phyloP scores from a whole-genome alignment of 2,113 vertebrate genomes.

The Entomyzon cyanotis region DNA sequence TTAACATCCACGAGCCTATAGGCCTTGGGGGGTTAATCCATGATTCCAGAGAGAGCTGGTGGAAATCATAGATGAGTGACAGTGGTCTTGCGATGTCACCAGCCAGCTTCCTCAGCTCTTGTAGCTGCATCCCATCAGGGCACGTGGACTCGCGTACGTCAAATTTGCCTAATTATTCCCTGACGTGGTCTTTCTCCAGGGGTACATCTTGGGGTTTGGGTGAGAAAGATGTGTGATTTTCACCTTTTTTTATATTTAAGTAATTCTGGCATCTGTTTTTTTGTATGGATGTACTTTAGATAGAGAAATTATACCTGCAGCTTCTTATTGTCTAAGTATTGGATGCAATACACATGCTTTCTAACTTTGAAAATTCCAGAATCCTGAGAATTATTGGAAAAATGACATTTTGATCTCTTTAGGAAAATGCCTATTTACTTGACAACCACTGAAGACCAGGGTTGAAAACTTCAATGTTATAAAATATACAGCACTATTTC shows the following conservation, averaged over 20 bases:
- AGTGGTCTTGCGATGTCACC: neutral
- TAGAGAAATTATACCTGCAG: neutral
- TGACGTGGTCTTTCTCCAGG: neutral
- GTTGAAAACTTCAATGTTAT: neutral
- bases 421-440: neutral
- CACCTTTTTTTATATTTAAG: neutral
- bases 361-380: neutral
- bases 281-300: neutral
- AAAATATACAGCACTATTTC: neutral
- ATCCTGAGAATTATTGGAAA: neutral
- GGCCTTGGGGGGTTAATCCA: neutral
- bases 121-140: rapidly evolving
- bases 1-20: neutral
- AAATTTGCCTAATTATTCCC: neutral
- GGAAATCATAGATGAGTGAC: neutral
- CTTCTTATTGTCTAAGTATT: neutral
- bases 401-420: neutral
- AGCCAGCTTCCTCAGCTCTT: neutral
- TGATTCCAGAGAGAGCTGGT: neutral
- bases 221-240: neutral
- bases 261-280: neutral
- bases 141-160: rapidly evolving
- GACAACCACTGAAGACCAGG: neutral
- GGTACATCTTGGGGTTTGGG: neutral
- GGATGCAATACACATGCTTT: rapidly evolving